Evolutionary conservation across 1,140 invertebrate genomes (phyloP).

Genomic region (Pollicipes pollicipes): DNA sequence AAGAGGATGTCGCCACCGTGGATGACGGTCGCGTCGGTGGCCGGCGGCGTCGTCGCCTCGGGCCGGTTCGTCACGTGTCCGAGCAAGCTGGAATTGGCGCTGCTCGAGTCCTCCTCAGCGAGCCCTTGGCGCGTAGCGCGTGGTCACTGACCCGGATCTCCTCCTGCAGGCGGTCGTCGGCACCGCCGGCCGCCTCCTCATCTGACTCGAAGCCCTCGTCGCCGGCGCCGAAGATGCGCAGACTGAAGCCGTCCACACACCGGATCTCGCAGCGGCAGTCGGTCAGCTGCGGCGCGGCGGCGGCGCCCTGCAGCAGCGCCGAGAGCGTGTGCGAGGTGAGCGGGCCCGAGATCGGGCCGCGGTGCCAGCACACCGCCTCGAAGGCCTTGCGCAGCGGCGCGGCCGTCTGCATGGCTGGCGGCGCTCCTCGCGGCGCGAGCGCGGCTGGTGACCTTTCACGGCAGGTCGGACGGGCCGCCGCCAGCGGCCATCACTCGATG

Average conservation of each 20-base stretch:
- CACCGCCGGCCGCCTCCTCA: constrained; percentile 13
- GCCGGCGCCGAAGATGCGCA: constrained; percentile 6
- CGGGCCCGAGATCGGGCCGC: not conserved
- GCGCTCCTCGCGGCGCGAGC: too few relatives aligned
- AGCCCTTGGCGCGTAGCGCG: constrained; percentile 13
- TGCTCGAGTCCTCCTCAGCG: constrained; percentile 3
- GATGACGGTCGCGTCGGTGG: constrained; percentile 2
- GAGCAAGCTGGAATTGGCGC: constrained; percentile 13
- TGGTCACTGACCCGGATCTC: constrained; percentile 13
- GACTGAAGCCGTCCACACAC: constrained; percentile 11
- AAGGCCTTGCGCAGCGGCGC: not conserved
- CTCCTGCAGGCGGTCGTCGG: constrained; percentile 5
- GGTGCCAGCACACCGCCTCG: not conserved
- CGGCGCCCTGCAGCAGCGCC: not conserved
- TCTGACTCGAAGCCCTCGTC: constrained; percentile 15
- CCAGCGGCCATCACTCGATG: not conserved
- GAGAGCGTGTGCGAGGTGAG: not conserved
- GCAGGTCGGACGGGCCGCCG: not conserved
- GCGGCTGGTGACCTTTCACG: too few relatives aligned
- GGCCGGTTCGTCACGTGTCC: constrained; percentile 13
- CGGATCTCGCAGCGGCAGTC: constrained; percentile 10
- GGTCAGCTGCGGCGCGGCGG: not conserved
- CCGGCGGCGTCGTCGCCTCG: not conserved
- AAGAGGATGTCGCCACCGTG: constrained; percentile 14
- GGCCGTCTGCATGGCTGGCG: not conserved